Evolutionary conservation across 1,140 invertebrate species (phyloP).

Genomic region (Drosophila repleta): DNA sequence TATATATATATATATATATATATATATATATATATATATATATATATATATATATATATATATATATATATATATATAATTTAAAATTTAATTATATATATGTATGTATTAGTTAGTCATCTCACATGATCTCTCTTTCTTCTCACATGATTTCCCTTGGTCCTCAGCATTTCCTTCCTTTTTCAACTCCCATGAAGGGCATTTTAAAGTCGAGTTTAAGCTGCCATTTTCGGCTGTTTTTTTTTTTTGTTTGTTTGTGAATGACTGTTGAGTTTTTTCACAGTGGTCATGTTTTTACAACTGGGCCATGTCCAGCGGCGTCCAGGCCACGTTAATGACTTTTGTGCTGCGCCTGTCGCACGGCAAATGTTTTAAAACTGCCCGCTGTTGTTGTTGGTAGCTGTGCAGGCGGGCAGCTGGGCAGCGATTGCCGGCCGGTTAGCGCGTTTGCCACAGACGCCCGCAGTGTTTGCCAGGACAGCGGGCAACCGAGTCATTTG

Average conservation of each 20-base stretch:
- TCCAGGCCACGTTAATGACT: slow-evolving; percentile 79
- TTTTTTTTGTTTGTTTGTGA: slow-evolving; percentile 40
- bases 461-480: slow-evolving; percentile 80
- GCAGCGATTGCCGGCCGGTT: slow-evolving; percentile 72
- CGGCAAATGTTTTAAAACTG: slow-evolving; percentile 63
- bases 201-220: slow-evolving; percentile 14
- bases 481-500: slow-evolving; percentile 79
- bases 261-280: slow-evolving; percentile 76
- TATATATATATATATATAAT: too few relatives aligned
- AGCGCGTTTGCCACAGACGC: slow-evolving; percentile 68
- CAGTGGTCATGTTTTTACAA: slow-evolving; percentile 81
- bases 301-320: slow-evolving; percentile 76
- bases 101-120: too few relatives aligned
- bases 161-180: not conserved
- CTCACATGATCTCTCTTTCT: too few relatives aligned
- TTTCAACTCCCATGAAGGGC: slow-evolving; percentile 3
- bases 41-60: too few relatives aligned
- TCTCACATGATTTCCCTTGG: too few relatives aligned
- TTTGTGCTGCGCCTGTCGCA: slow-evolving; percentile 73
- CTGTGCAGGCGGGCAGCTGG: not conserved
- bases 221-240: slow-evolving; percentile 4
- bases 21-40: too few relatives aligned
- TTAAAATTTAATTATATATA: too few relatives aligned
- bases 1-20: too few relatives aligned
- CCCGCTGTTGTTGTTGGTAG: slow-evolving; percentile 8